Conservation (phyloP, 1,140 invertebrate species). For the Nasonia giraulti region DNA sequence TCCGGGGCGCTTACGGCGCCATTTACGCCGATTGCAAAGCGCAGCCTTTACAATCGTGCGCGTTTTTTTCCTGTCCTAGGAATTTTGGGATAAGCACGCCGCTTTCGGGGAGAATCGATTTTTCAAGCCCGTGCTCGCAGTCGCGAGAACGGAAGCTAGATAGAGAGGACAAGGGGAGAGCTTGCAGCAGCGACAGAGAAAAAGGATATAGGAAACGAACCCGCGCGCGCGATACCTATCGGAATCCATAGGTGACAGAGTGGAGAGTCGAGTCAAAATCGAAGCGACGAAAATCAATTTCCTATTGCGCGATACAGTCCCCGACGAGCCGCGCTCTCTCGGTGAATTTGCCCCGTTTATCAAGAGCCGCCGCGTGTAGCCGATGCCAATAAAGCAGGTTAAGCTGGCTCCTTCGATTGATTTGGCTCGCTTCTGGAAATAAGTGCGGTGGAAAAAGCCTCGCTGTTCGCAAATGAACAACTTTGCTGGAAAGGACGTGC, state of each 20-base stretch:
- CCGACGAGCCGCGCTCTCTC: background rate
- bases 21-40: too few relatives aligned
- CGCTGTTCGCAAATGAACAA: too few relatives aligned
- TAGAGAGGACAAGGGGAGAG: background rate
- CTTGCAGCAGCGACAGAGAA: background rate
- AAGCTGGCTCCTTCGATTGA: too few relatives aligned
- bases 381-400: too few relatives aligned
- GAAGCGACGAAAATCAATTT: conserved; percentile 24
- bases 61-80: background rate
- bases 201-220: background rate
- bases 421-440: too few relatives aligned
- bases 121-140: background rate
- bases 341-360: too few relatives aligned
- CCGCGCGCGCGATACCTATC: background rate
- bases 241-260: background rate
- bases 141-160: background rate
- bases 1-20: too few relatives aligned
- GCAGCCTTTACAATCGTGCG: too few relatives aligned
- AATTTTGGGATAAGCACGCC: background rate
- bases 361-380: too few relatives aligned
- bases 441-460: too few relatives aligned
- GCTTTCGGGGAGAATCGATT: background rate
- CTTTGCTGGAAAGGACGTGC: too few relatives aligned
- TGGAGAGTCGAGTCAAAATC: background rate
- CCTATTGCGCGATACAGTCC: background rate